A percentile compares a stretch with the other conserved stretches of the same genome.
Evolutionary conservation across 2,888 invertebrate genomes (phyloP).

Genomic region (Phorcus lineatus): DNA sequence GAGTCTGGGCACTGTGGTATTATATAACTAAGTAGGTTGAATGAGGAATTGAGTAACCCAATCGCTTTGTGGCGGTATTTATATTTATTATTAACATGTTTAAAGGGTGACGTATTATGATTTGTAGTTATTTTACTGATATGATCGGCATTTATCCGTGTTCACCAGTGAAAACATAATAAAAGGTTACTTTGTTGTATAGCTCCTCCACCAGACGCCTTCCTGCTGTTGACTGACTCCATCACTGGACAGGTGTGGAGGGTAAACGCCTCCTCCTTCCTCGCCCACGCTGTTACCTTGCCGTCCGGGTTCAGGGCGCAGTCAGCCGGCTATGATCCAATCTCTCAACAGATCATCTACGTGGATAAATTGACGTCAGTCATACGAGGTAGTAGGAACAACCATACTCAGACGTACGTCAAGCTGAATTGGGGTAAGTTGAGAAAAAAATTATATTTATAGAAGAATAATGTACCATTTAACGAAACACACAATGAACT

Average conservation of each 20-base stretch:
- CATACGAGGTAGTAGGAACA: not conserved
- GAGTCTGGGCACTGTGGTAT: too few relatives aligned
- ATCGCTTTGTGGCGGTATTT: too few relatives aligned
- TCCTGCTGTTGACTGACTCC: slow-evolving; percentile 8
- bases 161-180: not conserved
- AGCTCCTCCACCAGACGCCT: slow-evolving; percentile 8
- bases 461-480: too few relatives aligned
- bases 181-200: too few relatives aligned
- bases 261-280: not conserved
- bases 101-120: too few relatives aligned
- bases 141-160: too few relatives aligned
- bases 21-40: too few relatives aligned
- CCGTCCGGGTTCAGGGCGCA: not conserved
- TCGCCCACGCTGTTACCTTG: not conserved
- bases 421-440: slow-evolving; percentile 2
- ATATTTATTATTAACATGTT: too few relatives aligned
- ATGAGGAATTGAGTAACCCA: too few relatives aligned
- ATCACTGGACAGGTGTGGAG: not conserved
- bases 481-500: too few relatives aligned
- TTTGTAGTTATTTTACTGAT: too few relatives aligned
- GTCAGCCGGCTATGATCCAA: not conserved
- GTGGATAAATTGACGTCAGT: not conserved
- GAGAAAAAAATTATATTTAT: too few relatives aligned
- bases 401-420: not conserved
- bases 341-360: not conserved